A percentile compares a stretch with the other conserved stretches of the same genome.
Conservation (phyloP, 2,113 vertebrate genomes). For the Gymnobelideus leadbeateri region DNA sequence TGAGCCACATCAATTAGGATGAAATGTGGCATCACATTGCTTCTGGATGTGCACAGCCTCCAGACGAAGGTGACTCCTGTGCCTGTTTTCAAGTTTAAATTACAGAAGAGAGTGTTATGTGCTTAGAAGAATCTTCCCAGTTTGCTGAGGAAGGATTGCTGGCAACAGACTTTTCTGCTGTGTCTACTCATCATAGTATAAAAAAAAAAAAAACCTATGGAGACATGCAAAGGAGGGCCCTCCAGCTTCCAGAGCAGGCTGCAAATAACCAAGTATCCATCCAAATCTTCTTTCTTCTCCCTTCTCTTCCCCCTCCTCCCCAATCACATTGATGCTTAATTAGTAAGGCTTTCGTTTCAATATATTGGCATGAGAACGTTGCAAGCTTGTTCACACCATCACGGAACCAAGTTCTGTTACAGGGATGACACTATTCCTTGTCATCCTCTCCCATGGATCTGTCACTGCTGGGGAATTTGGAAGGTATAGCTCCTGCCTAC, state of each 20-base stretch:
- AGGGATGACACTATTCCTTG: conserved; percentile 52
- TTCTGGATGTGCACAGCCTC: conserved; percentile 35
- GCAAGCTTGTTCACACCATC: neutral
- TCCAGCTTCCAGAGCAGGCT: neutral
- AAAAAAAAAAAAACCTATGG: neutral
- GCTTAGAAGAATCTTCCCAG: conserved; percentile 67
- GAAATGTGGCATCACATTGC: neutral
- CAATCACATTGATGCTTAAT: neutral
- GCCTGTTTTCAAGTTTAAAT: conserved; percentile 35
- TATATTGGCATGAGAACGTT: neutral
- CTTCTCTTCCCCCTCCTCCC: no score
- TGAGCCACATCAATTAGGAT: conserved; percentile 58
- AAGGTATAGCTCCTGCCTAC: conserved; percentile 12
- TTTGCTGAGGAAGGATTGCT: conserved; percentile 57
- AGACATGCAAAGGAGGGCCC: neutral
- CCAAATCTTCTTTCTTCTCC: neutral
- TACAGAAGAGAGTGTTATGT: conserved; percentile 45
- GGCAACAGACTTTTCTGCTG: conserved; percentile 31
- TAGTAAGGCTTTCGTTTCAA: neutral
- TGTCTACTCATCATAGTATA: neutral
- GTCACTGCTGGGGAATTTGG: neutral
- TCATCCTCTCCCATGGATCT: conserved; percentile 18
- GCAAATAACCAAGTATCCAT: neutral
- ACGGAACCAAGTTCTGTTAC: conserved; percentile 61
- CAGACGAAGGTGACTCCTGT: conserved; percentile 30